Conservation (phyloP, 2,888 invertebrate genomes). For the Buathra laborator region DNA sequence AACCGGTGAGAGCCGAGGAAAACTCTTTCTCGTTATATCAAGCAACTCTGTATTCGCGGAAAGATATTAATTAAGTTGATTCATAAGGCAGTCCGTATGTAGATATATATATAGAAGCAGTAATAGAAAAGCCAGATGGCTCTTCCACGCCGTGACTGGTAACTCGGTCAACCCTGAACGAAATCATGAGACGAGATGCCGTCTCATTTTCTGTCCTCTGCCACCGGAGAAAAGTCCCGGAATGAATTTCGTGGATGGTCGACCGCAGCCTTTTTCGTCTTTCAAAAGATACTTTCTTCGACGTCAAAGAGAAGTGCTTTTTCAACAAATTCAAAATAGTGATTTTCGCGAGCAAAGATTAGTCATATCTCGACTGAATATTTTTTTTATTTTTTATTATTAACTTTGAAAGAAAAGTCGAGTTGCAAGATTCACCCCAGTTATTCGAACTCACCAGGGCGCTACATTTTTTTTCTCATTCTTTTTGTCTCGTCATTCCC, state of each 20-base stretch:
- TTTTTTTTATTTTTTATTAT: not conserved
- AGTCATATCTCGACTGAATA: slow-evolving; percentile 30
- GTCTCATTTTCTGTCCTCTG: slow-evolving; percentile 48
- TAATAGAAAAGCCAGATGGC: slow-evolving; percentile 24
- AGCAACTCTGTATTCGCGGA: slow-evolving; percentile 53
- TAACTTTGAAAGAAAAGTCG: slow-evolving; percentile 39
- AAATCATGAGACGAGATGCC: slow-evolving; percentile 49
- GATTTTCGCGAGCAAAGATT: slow-evolving; percentile 43
- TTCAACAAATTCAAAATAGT: slow-evolving; percentile 8
- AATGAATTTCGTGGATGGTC: slow-evolving; percentile 76
- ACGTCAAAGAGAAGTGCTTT: not conserved
- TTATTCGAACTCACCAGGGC: slow-evolving; percentile 31
- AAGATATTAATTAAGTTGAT: slow-evolving; percentile 62
- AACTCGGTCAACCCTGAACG: slow-evolving; percentile 50
- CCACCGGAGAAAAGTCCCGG: slow-evolving; percentile 53
- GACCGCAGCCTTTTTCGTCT: slow-evolving; percentile 57
- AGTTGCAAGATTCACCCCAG: slow-evolving; percentile 23
- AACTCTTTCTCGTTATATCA: slow-evolving; percentile 33
- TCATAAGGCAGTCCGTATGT: slow-evolving; percentile 13
- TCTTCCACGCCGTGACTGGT: slow-evolving; percentile 15
- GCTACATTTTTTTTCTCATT: slow-evolving; percentile 48
- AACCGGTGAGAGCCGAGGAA: slow-evolving; percentile 57
- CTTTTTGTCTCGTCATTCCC: slow-evolving; percentile 16
- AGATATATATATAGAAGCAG: slow-evolving; percentile 10
- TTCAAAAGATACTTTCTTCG: slow-evolving; percentile 28